These are phyloP conservation scores for Hyperoplus immaculatus DNA, from an alignment of 2,797 vertebrate species.

Conservation along the genomic window DNA sequence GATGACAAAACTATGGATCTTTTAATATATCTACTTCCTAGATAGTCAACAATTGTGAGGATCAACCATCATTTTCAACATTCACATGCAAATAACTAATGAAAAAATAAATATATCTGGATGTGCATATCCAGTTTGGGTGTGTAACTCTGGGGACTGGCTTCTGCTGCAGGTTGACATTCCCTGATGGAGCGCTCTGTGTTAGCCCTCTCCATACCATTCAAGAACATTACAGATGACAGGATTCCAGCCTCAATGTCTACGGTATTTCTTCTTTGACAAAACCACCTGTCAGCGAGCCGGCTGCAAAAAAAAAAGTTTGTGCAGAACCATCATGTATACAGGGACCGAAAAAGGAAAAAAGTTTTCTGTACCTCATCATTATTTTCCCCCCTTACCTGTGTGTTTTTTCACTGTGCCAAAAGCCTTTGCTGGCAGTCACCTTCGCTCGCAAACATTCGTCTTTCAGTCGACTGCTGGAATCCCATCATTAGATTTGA, in stretches of 20 bases:
- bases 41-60: no score
- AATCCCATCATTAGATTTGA: constrained; percentile 90
- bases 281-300: constrained; percentile 9
- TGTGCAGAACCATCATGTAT: background rate
- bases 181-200: constrained; percentile 21
- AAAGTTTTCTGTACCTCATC: constrained; percentile 23
- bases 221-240: constrained; percentile 1
- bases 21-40: background rate
- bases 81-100: constrained; percentile 51
- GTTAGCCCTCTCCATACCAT: background rate
- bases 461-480: constrained; percentile 60
- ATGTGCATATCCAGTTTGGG: constrained; percentile 47
- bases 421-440: background rate
- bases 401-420: background rate
- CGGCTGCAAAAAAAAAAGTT: background rate
- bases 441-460: constrained; percentile 15
- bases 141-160: constrained; percentile 39
- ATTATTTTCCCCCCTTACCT: constrained; percentile 34
- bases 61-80: constrained; percentile 22
- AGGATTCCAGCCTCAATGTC: constrained; percentile 7
- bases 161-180: constrained; percentile 32
- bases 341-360: background rate
- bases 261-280: background rate
- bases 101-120: constrained; percentile 50
- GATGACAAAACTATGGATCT: background rate